phyloP scores from a whole-genome alignment of 1,140 invertebrate genomes.

The Drosophila kikkawai region DNA sequence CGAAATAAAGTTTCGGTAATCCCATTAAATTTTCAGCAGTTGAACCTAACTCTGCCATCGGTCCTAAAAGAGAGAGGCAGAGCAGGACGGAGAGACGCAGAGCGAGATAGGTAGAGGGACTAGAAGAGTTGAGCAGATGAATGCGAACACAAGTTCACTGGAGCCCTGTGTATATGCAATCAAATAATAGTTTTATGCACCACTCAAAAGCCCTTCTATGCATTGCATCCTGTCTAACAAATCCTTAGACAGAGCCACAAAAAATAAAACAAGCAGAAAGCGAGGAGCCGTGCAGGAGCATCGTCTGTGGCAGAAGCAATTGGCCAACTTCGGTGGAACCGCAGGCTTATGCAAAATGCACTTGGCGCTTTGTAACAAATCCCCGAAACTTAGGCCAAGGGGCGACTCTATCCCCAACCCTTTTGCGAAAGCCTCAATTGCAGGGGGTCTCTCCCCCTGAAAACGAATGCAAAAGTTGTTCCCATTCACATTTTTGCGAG shows the following conservation, averaged over 20 bases:
- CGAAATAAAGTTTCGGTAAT: constrained; percentile 36
- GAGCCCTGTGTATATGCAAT: constrained; percentile 39
- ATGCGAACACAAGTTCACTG: constrained; percentile 25
- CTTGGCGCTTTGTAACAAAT: constrained; percentile 64
- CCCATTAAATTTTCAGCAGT: constrained; percentile 41
- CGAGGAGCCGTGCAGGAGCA: constrained; percentile 2
- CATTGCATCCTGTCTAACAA: constrained; percentile 35
- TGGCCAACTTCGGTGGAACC: constrained; percentile 41
- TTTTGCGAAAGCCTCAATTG: constrained; percentile 23
- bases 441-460: constrained; percentile 29
- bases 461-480: constrained; percentile 63
- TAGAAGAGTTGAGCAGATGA: constrained; percentile 23
- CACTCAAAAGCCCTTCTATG: constrained; percentile 42
- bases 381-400: constrained; percentile 10
- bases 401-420: constrained; percentile 2
- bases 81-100: neutral
- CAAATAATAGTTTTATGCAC: constrained; percentile 54
- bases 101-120: neutral
- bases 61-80: neutral
- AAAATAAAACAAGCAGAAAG: neutral
- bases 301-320: constrained; percentile 20
- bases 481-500: constrained; percentile 29
- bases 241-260: constrained; percentile 16
- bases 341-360: constrained; percentile 80
- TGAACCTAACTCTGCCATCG: constrained; percentile 14